Evolutionary conservation across 2,888 invertebrate genomes (phyloP).

Genomic region (Ectobius pallidus): DNA sequence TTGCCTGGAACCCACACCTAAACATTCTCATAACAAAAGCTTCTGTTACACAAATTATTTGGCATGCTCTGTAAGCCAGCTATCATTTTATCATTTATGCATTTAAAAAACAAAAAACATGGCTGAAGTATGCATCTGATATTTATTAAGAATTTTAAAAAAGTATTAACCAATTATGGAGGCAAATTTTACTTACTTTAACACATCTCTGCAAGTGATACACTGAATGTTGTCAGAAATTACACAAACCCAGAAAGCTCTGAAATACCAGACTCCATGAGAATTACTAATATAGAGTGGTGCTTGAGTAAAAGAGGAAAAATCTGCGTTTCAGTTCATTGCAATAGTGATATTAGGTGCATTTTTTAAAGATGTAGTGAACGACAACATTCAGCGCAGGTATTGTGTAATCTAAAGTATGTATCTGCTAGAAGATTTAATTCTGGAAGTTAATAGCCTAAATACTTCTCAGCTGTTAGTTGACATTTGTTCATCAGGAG

Average conservation of each 20-base stretch:
- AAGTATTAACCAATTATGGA: conserved; percentile 31
- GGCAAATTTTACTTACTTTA: conserved; percentile 28
- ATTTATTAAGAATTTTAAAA: conserved; percentile 23
- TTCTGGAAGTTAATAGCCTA: neutral
- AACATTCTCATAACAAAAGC: conserved; percentile 41
- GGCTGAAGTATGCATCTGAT: conserved; percentile 26
- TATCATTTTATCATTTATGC: conserved; percentile 32
- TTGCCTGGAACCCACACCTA: conserved; percentile 39
- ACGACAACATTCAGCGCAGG: conserved; percentile 41
- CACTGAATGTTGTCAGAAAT: conserved; percentile 42
- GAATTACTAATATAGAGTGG: conserved; percentile 7
- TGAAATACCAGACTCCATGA: neutral
- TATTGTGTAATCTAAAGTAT: neutral
- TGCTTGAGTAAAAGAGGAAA: conserved; percentile 15
- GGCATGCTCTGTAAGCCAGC: conserved; percentile 42
- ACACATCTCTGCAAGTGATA: conserved; percentile 31
- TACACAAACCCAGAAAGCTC: conserved; percentile 16
- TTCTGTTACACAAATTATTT: conserved; percentile 40
- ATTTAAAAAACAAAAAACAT: conserved; percentile 33
- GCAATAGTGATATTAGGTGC: conserved; percentile 32
- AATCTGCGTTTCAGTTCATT: neutral
- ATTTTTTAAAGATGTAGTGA: conserved; percentile 8
- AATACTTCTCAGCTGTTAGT: neutral
- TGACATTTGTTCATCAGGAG: neutral
- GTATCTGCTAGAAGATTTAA: conserved; percentile 12